Conservation (phyloP, 2,888 invertebrate species). For the Eilema griseolum region DNA sequence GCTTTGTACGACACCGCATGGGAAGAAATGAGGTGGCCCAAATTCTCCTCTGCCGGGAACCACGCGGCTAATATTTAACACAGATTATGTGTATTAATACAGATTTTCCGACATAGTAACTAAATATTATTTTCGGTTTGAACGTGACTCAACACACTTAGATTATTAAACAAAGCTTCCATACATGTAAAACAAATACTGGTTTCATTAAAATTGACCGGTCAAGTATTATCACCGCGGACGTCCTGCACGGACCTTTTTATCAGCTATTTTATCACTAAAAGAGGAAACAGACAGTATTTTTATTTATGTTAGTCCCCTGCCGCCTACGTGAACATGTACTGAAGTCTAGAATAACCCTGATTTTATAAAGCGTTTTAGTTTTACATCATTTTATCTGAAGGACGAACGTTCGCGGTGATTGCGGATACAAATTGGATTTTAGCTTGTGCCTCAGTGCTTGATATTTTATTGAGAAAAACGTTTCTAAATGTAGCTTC, state of each 20-base stretch:
- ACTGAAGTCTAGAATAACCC: constrained; percentile 69
- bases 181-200: constrained; percentile 52
- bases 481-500: not conserved
- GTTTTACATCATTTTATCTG: constrained; percentile 54
- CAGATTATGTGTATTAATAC: too few relatives aligned
- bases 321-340: constrained; percentile 61
- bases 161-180: constrained; percentile 38
- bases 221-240: constrained; percentile 77
- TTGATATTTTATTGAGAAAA: not conserved
- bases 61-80: too few relatives aligned
- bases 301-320: constrained; percentile 77
- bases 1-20: too few relatives aligned
- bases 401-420: constrained; percentile 61
- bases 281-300: constrained; percentile 80
- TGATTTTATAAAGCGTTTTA: constrained; percentile 63
- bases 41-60: too few relatives aligned
- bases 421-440: constrained; percentile 14
- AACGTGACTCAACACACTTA: constrained; percentile 39
- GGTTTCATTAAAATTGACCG: constrained; percentile 70
- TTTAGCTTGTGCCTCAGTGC: constrained; percentile 16
- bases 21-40: too few relatives aligned
- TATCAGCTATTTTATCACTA: constrained; percentile 71
- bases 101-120: not conserved
- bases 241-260: constrained; percentile 72
- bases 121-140: constrained; percentile 41